Evolutionary conservation across 2,888 invertebrate species (phyloP).

Genomic region (Azorinus chamasolen): DNA sequence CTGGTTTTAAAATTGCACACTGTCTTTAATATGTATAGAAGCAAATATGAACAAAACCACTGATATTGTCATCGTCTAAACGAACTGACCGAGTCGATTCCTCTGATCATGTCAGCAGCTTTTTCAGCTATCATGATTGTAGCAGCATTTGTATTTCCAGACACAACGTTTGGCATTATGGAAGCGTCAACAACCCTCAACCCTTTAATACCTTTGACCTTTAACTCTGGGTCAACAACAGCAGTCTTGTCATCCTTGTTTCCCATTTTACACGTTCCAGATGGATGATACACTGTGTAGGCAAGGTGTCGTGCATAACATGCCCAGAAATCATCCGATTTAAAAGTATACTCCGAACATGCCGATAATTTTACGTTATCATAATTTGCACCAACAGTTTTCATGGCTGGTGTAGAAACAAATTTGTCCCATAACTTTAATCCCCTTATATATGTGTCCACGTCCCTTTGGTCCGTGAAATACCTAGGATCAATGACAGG

Average conservation of each 20-base stretch:
- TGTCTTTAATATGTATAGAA: too few relatives aligned
- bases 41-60: too few relatives aligned
- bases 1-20: too few relatives aligned
- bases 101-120: slow-evolving; percentile 46
- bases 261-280: slow-evolving; percentile 92
- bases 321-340: slow-evolving; percentile 62
- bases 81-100: slow-evolving; percentile 21
- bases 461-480: slow-evolving; percentile 89
- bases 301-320: slow-evolving; percentile 51
- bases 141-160: slow-evolving; percentile 57
- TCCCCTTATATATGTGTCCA: slow-evolving; percentile 81
- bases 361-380: slow-evolving; percentile 40
- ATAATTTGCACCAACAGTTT: slow-evolving; percentile 45
- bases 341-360: slow-evolving; percentile 44
- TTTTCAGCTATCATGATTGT: slow-evolving; percentile 58
- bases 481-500: slow-evolving; percentile 97
- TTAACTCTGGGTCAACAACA: slow-evolving; percentile 90
- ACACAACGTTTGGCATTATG: slow-evolving; percentile 53
- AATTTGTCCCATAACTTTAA: slow-evolving; percentile 48
- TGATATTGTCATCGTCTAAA: too few relatives aligned
- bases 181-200: slow-evolving; percentile 52
- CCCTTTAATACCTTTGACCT: slow-evolving; percentile 46
- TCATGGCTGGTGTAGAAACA: slow-evolving; percentile 48
- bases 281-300: slow-evolving; percentile 88
- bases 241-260: slow-evolving; percentile 85